These are phyloP conservation scores for Acleris sparsana DNA, from an alignment of 2,888 invertebrate species.

Conservation along the genomic window DNA sequence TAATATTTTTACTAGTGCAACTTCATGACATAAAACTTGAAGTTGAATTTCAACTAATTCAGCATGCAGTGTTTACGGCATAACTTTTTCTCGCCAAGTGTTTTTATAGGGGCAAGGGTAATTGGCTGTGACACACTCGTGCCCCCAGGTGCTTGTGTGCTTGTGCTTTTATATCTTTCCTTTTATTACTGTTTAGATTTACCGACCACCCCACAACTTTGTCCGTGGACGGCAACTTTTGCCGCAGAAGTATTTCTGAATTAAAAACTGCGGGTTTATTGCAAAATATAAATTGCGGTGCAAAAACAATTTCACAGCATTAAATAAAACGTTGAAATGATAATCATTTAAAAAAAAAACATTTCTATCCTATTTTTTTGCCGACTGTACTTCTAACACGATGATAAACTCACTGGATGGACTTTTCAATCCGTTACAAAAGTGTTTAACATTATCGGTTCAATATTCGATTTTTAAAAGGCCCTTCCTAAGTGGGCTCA, in stretches of 20 bases:
- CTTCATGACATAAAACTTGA: background rate
- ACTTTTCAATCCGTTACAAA: too few relatives aligned
- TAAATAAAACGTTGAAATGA: too few relatives aligned
- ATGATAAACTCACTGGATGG: too few relatives aligned
- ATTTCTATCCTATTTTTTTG: too few relatives aligned
- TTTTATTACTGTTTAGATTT: conserved; percentile 17
- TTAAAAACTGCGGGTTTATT: background rate
- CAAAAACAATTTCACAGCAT: too few relatives aligned
- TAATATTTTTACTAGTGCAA: background rate
- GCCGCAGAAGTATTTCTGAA: background rate
- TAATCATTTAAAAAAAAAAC: too few relatives aligned
- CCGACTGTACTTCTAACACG: too few relatives aligned
- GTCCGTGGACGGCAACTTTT: conserved; percentile 5
- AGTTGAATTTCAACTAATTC: conserved; percentile 58
- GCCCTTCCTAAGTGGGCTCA: too few relatives aligned
- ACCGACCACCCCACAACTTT: conserved; percentile 5
- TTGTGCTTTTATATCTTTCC: conserved; percentile 18
- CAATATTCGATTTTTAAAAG: too few relatives aligned
- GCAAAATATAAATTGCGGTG: background rate
- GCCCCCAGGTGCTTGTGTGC: conserved; percentile 17
- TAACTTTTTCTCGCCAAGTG: conserved; percentile 49
- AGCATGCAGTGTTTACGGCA: conserved; percentile 54
- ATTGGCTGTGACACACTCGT: conserved; percentile 42
- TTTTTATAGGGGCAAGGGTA: conserved; percentile 45
- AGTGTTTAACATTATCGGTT: too few relatives aligned